Conservation (phyloP, 2,797 vertebrate genomes). For the Myotis findleyi region DNA sequence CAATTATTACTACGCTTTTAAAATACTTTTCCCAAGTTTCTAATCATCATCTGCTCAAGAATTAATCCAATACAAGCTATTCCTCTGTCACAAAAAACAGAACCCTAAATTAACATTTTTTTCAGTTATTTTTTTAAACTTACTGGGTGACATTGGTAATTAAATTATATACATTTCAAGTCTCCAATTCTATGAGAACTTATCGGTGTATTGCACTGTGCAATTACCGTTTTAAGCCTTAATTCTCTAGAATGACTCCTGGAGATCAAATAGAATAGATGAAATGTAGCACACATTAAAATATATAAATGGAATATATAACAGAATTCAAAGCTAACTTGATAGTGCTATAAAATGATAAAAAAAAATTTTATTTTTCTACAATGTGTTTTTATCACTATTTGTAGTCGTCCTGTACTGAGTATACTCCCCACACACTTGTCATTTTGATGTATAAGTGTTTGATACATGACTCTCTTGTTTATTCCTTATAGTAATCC, state of each 20-base stretch:
- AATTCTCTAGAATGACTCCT: conserved; percentile 39
- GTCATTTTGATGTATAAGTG: not conserved
- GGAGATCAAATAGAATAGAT: conserved; percentile 16
- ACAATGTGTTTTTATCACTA: not conserved
- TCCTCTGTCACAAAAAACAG: not conserved
- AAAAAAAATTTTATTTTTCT: conserved; percentile 11
- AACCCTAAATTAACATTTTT: not conserved
- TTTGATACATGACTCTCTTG: not conserved
- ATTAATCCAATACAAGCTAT: not conserved
- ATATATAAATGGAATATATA: not conserved
- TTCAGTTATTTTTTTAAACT: not conserved
- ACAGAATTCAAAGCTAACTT: conserved; percentile 1
- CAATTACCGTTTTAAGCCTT: not conserved
- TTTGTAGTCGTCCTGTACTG: not conserved
- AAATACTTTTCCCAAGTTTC: not conserved
- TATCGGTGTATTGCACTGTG: not conserved
- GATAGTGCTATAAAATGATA: not conserved
- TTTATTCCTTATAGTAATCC: not conserved
- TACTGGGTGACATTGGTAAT: not conserved
- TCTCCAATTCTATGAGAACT: not conserved
- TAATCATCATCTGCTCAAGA: conserved; percentile 32
- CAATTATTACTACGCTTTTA: not conserved
- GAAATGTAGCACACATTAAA: conserved; percentile 15
- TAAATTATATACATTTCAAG: not conserved
- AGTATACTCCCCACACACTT: not conserved